A percentile compares a stretch with the other conserved stretches of the same genome.
phyloP scores from a whole-genome alignment of 2,888 invertebrate genomes.

The Nemotelus pantherinus region DNA sequence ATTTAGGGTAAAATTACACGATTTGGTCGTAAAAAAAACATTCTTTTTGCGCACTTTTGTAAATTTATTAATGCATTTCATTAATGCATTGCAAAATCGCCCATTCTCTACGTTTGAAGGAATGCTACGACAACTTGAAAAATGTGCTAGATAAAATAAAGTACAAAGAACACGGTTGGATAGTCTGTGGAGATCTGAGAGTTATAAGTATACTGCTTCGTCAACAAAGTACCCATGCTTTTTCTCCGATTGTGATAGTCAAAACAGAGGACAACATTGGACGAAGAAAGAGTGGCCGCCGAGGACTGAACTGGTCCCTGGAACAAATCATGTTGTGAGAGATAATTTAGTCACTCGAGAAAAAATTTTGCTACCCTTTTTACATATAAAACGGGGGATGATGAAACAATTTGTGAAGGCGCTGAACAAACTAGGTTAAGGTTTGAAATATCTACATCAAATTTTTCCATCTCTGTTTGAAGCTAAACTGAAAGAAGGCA shows the following conservation, averaged over 20 bases:
- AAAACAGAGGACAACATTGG: not conserved
- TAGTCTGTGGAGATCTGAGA: conserved; percentile 15
- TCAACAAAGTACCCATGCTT: conserved; percentile 10
- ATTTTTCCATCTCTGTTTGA: conserved; percentile 44
- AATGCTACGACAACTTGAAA: conserved; percentile 4
- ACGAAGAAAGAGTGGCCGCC: conserved; percentile 14
- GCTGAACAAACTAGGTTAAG: conserved; percentile 43
- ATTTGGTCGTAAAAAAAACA: too few species aligned
- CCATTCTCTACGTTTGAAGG: conserved; percentile 33
- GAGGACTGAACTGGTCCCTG: not conserved
- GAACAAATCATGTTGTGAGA: not conserved
- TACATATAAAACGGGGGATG: conserved; percentile 50
- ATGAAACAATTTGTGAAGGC: conserved; percentile 50
- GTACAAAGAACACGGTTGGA: conserved; percentile 24
- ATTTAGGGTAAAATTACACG: too few species aligned
- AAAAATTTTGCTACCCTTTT: conserved; percentile 41
- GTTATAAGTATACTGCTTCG: conserved; percentile 3
- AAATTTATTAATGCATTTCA: too few species aligned
- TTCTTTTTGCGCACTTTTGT: too few species aligned
- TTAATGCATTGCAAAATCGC: too few species aligned
- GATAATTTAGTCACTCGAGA: not conserved
- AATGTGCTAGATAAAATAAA: conserved; percentile 13
- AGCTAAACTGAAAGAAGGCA: conserved; percentile 47
- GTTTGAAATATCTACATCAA: conserved; percentile 46
- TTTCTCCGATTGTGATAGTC: conserved; percentile 16